Evolutionary conservation across 2,888 invertebrate genomes (phyloP).

Genomic region (Pachycephus smyrnensis): DNA sequence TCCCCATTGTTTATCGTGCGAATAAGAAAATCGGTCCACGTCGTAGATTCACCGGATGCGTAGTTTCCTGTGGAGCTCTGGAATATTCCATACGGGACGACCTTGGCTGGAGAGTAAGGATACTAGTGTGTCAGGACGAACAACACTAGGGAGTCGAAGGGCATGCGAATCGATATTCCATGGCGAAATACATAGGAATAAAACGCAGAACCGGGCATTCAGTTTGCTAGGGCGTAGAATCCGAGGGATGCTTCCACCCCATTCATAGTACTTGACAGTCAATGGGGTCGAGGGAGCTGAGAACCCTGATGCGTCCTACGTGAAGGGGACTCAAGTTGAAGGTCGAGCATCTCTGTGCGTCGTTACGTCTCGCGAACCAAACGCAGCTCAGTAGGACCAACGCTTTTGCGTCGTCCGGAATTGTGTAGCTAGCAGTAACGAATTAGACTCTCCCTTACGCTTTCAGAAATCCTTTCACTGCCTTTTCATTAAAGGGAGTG

Average conservation of each 20-base stretch:
- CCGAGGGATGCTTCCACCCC: conserved; percentile 21
- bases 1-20: neutral
- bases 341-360: conserved; percentile 30
- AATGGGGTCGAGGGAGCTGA: conserved; percentile 37
- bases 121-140: neutral
- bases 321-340: conserved; percentile 37
- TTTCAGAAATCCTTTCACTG: neutral
- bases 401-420: conserved; percentile 4
- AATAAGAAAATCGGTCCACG: neutral
- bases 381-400: neutral
- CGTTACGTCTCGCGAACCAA: neutral
- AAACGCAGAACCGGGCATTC: neutral
- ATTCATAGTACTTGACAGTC: conserved; percentile 38
- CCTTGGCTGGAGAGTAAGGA: neutral
- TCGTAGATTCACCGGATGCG: neutral
- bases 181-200: neutral
- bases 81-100: neutral
- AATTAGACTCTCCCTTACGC: neutral
- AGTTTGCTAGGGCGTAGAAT: neutral
- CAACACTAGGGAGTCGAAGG: neutral
- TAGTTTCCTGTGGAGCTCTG: neutral
- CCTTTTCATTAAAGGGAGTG: neutral
- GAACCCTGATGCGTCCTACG: conserved; percentile 28
- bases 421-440: neutral
- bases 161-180: neutral